Evolutionary conservation across 2,888 invertebrate species (phyloP).

Genomic region (Yponomeuta malinellus): DNA sequence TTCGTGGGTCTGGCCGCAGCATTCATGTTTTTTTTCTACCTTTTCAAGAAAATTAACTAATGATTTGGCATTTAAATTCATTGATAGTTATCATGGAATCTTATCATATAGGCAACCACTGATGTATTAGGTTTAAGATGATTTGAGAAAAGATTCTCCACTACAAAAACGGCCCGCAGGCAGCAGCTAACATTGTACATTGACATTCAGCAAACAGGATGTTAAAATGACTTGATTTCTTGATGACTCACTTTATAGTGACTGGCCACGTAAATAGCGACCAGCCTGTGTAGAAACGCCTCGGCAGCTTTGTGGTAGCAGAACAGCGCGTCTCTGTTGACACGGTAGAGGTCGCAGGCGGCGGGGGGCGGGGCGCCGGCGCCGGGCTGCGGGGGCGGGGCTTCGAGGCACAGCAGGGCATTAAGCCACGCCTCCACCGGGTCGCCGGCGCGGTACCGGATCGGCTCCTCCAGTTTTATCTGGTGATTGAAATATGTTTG

Average conservation of each 20-base stretch:
- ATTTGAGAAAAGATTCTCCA: too few species aligned
- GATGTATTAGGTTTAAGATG: too few species aligned
- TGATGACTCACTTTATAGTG: constrained; percentile 89
- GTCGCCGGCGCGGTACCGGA: constrained; percentile 92
- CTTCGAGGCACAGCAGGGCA: constrained; percentile 92
- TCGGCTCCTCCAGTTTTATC: constrained; percentile 94
- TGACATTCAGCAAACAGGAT: too few species aligned
- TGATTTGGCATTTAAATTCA: too few species aligned
- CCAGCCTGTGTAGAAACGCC: constrained; percentile 92
- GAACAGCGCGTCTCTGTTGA: constrained; percentile 92
- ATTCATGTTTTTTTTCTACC: too few species aligned
- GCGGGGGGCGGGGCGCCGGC: constrained; percentile 93
- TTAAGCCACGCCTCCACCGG: constrained; percentile 94
- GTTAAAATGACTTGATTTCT: too few species aligned
- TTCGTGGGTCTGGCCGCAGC: too few species aligned
- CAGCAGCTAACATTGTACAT: too few species aligned
- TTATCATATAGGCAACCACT: too few species aligned
- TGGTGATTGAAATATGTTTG: constrained; percentile 31
- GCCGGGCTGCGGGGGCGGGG: constrained; percentile 79
- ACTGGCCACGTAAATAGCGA: constrained; percentile 96
- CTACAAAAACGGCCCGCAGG: too few species aligned
- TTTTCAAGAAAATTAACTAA: too few species aligned
- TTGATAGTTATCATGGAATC: too few species aligned
- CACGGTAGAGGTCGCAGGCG: constrained; percentile 87
- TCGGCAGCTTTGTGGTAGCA: constrained; percentile 96